phyloP scores from a whole-genome alignment of 2,113 vertebrate species.

The Hyperopisus bebe region DNA sequence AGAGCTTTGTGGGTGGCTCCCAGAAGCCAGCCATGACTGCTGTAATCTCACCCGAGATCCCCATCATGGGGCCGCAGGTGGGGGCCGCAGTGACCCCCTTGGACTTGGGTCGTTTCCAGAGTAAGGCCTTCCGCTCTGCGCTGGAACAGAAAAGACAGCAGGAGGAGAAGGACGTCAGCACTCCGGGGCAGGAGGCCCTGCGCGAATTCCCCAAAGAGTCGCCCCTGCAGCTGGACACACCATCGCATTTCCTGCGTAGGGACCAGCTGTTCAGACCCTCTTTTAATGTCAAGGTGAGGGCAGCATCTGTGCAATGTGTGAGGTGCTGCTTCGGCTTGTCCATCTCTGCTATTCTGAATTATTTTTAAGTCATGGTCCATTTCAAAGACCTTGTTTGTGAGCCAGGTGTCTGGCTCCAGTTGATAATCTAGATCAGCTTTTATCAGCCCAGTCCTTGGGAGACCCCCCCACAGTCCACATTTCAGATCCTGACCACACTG shows the following conservation, averaged over 20 bases:
- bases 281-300: constrained; percentile 81
- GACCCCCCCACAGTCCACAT: not conserved
- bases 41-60: constrained; percentile 47
- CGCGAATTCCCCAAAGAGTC: constrained; percentile 63
- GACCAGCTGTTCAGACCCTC: constrained; percentile 86
- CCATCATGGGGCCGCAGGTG: constrained; percentile 52
- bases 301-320: no score
- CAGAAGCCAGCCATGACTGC: constrained; percentile 43
- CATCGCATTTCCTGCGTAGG: constrained; percentile 86
- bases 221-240: constrained; percentile 79
- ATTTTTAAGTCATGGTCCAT: not conserved
- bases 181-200: constrained; percentile 30
- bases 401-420: not conserved
- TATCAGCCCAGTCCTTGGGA: not conserved
- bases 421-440: not conserved
- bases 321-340: not conserved
- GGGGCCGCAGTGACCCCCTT: constrained; percentile 72
- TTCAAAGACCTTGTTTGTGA: not conserved
- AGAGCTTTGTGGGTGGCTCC: constrained; percentile 61
- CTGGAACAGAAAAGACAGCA: constrained; percentile 63
- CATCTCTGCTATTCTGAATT: not conserved
- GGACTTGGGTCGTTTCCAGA: constrained; percentile 80
- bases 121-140: constrained; percentile 76
- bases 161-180: constrained; percentile 37
- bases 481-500: constrained; percentile 59